phyloP scores from a whole-genome alignment of 2,888 invertebrate genomes.

The Nemotelus nigrinus region DNA sequence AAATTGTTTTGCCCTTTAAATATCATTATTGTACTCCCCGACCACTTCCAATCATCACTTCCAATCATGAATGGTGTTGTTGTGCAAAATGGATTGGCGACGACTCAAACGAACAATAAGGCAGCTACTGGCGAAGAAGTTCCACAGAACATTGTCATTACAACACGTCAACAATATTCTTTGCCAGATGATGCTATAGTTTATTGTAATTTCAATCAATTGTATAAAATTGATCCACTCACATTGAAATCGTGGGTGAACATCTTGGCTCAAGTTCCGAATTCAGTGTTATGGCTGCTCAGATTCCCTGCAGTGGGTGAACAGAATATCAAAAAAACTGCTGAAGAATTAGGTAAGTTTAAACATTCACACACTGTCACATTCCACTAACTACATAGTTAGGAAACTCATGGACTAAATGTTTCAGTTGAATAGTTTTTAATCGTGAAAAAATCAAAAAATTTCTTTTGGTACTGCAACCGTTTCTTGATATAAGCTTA shows the following conservation, averaged over 20 bases:
- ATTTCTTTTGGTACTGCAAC: not conserved
- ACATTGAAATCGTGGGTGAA: constrained; percentile 95
- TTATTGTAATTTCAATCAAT: constrained; percentile 98
- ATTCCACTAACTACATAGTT: too few relatives aligned
- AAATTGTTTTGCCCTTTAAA: too few relatives aligned
- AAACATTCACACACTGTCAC: too few relatives aligned
- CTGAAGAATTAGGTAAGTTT: constrained; percentile 77
- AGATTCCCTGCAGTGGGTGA: constrained; percentile 93
- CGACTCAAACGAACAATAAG: constrained; percentile 91
- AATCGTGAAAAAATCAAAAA: not conserved
- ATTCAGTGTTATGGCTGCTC: constrained; percentile 92
- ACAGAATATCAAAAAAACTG: constrained; percentile 80
- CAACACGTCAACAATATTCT: constrained; percentile 95
- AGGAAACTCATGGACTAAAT: too few relatives aligned
- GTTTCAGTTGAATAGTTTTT: too few relatives aligned
- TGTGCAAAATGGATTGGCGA: constrained; percentile 93
- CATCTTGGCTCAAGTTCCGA: constrained; percentile 92
- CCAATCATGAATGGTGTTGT: constrained; percentile 89
- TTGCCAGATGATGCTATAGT: constrained; percentile 95
- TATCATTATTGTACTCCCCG: too few relatives aligned
- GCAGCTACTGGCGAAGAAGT: constrained; percentile 97
- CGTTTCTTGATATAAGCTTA: too few relatives aligned
- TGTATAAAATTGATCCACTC: constrained; percentile 97
- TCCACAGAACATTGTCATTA: constrained; percentile 90
- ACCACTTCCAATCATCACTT: too few relatives aligned